Evolutionary conservation across 2,797 vertebrate genomes (phyloP).

Genomic region (Oreochromis mossambicus): DNA sequence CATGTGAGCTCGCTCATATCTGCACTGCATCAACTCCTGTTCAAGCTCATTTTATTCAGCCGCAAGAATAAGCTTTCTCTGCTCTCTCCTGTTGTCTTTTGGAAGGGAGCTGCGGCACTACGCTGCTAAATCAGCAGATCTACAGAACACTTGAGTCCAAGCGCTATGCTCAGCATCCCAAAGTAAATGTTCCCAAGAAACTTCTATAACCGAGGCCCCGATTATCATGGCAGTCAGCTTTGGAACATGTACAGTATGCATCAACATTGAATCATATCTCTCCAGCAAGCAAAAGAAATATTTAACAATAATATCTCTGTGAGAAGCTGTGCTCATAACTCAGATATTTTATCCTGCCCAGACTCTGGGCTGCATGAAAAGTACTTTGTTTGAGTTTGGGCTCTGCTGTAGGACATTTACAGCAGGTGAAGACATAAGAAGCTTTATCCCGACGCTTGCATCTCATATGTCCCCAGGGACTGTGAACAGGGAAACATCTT

Average conservation of each 20-base stretch:
- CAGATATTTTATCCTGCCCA: conserved; percentile 24
- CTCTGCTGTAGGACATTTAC: conserved; percentile 1
- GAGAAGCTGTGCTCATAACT: conserved; percentile 21
- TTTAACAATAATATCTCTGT: conserved; percentile 48
- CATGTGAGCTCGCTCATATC: conserved; percentile 28
- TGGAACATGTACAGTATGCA: background rate
- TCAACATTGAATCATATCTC: conserved; percentile 25
- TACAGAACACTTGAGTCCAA: conserved; percentile 47
- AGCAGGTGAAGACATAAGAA: conserved; percentile 51
- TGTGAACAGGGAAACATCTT: conserved; percentile 52
- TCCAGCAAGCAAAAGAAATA: conserved; percentile 38
- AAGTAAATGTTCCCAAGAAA: conserved; percentile 58
- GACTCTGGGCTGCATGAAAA: background rate
- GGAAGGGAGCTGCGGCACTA: conserved; percentile 9
- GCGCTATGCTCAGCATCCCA: conserved; percentile 42
- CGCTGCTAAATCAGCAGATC: conserved; percentile 58
- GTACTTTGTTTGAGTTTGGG: background rate
- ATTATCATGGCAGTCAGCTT: conserved; percentile 21
- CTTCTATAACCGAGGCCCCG: background rate
- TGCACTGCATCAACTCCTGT: conserved; percentile 48
- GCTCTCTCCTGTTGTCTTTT: conserved; percentile 30
- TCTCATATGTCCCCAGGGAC: conserved; percentile 32
- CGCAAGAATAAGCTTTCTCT: conserved; percentile 8
- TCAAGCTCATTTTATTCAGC: conserved; percentile 19
- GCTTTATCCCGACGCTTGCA: conserved; percentile 32